These are phyloP conservation scores for Lasioglossum morio DNA, from an alignment of 2,888 invertebrate species.

Conservation along the genomic window DNA sequence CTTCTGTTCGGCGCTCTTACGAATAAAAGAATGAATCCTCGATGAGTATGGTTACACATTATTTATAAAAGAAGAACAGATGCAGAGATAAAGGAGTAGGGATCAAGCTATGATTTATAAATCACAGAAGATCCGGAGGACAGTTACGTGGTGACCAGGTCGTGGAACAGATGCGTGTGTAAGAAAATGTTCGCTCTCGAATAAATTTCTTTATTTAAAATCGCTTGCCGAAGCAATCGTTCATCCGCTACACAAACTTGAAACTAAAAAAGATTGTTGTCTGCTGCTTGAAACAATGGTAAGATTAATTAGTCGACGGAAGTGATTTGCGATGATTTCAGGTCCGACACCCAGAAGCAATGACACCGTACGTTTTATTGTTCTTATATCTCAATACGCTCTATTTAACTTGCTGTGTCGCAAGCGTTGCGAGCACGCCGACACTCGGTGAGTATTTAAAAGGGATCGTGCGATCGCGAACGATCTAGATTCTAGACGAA, in stretches of 20 bases:
- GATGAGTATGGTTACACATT: background rate
- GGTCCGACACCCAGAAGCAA: constrained; percentile 35
- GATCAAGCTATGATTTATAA: constrained; percentile 49
- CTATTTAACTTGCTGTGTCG: constrained; percentile 56
- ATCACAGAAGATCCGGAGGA: constrained; percentile 25
- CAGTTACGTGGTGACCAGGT: constrained; percentile 45
- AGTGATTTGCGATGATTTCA: constrained; percentile 39
- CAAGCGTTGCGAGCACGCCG: constrained; percentile 37
- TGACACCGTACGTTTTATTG: constrained; percentile 51
- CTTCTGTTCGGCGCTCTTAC: background rate
- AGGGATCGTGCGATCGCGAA: background rate
- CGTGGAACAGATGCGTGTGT: constrained; percentile 11
- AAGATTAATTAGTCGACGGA: background rate
- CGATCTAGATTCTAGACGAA: background rate
- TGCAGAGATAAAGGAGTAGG: constrained; percentile 29
- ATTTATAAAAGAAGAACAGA: constrained; percentile 3
- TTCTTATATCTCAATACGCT: constrained; percentile 58
- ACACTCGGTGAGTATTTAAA: constrained; percentile 56
- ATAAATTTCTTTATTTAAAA: background rate
- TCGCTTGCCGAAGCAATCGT: background rate
- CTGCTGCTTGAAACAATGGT: background rate
- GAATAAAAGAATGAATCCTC: constrained; percentile 1
- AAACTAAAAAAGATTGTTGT: background rate
- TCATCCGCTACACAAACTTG: background rate
- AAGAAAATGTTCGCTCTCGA: background rate